Base-by-base conservation (phyloP, 53 echinoderm and acorn worm species). In the Crossaster papposus region DNA sequence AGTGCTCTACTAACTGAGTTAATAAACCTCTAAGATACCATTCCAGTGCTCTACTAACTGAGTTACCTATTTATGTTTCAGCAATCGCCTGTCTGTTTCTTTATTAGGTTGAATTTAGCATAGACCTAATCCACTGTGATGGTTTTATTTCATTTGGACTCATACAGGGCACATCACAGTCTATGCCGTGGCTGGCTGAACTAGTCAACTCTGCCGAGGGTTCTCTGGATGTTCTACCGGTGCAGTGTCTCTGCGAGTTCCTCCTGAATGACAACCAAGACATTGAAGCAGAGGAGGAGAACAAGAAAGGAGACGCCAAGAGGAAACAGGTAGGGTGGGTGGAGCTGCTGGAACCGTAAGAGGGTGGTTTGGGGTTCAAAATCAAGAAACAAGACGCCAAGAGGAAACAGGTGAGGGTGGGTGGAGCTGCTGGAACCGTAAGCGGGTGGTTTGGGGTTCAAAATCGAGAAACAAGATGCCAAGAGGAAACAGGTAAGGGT, bases 241-340 rank as follows among this genome's bases (percentile, higher is more conserved):
- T 97, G 2, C 98, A 97, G 80, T 97, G 95, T 37, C 92, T 97
- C 28, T 97, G 98, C 91, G 98, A 97, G 72, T 97, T 97, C 82
- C 90, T 97, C 0, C 88, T 97, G 52, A 94, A 97, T 86, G 94
- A 96, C 28, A 90, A 90, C 68, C 72, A 82, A 13, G 94, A 90
- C 58, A 72, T 65, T 63, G 84, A 81, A 30, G 20, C 26, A 0
- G 93, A 81, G 35, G 90, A 90, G 17, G 79, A 50, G 14, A 80
- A 26, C 18, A 54, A 75, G 68, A 77, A 90, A 26, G 89, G 64
- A n/a, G 92, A 91, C 0, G 92, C 81, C 23, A 90, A 95, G 83
- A 93, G 90, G 79, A 95, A 94, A 93, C 98, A 97, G 98, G 98
- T 97, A 78, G 32, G 92, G 17, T 58, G 58, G 58, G 17, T 18